phyloP scores from a whole-genome alignment of 2,113 vertebrate genomes.

The Vidua chalybeata region DNA sequence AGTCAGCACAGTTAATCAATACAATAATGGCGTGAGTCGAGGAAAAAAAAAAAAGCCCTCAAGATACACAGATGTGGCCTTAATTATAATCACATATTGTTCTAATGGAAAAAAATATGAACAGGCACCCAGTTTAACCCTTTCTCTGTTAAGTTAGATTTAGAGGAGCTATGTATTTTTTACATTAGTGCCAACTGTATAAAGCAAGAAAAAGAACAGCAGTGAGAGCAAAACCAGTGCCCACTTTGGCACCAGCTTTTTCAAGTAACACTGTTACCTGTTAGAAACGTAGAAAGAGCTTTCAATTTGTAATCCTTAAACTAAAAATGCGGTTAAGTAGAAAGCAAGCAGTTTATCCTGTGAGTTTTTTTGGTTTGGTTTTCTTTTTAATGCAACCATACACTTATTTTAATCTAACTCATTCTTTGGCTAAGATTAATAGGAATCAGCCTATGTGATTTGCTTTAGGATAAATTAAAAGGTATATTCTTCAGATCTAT shows the following conservation, averaged over 20 bases:
- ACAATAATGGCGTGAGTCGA: not conserved
- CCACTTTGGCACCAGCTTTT: slow-evolving; percentile 63
- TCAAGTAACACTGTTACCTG: slow-evolving; percentile 71
- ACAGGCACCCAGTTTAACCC: slow-evolving; percentile 54
- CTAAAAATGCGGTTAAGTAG: slow-evolving; percentile 87
- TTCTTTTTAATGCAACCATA: slow-evolving; percentile 81
- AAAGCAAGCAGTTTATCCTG: slow-evolving; percentile 83
- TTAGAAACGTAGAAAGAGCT: slow-evolving; percentile 83
- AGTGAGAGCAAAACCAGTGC: slow-evolving; percentile 67
- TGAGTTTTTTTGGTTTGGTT: slow-evolving; percentile 60
- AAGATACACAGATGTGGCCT: slow-evolving; percentile 74
- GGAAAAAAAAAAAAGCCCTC: slow-evolving; percentile 22
- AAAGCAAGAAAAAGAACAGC: slow-evolving; percentile 62
- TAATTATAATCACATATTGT: slow-evolving; percentile 63
- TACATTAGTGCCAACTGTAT: slow-evolving; percentile 69
- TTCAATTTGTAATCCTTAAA: slow-evolving; percentile 90
- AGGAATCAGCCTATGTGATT: slow-evolving; percentile 84
- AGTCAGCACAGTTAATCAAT: slow-evolving; percentile 47
- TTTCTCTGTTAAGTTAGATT: slow-evolving; percentile 65
- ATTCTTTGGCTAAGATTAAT: slow-evolving; percentile 86
- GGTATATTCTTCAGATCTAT: slow-evolving; percentile 89
- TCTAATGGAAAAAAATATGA: slow-evolving; percentile 34
- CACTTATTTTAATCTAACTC: slow-evolving; percentile 86
- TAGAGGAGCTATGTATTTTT: slow-evolving; percentile 72
- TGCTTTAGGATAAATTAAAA: slow-evolving; percentile 92